Percentiles rank a stretch among this genome's conserved stretches.
Evolutionary conservation across 2,888 invertebrate genomes (phyloP).

Genomic region (Bibio marci): DNA sequence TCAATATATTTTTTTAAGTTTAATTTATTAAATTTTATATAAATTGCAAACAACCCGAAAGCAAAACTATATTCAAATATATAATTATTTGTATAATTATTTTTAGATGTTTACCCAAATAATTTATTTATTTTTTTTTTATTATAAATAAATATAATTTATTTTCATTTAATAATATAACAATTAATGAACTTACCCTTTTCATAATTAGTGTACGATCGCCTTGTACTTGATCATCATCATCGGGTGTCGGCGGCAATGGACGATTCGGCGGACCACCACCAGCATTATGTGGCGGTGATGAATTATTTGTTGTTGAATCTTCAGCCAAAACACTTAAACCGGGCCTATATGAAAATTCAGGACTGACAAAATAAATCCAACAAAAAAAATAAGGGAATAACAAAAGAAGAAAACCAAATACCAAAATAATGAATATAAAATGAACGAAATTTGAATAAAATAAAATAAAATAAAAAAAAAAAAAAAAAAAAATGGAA

Average conservation of each 20-base stretch:
- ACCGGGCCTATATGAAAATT: slow-evolving; percentile 66
- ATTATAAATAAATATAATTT: background rate
- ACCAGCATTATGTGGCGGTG: slow-evolving; percentile 13
- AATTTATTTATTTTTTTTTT: no score
- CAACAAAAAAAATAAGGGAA: slow-evolving; percentile 13
- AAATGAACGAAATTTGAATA: slow-evolving; percentile 6
- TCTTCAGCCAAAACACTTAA: slow-evolving; percentile 44
- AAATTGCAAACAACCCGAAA: background rate
- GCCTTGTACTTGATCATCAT: slow-evolving; percentile 57
- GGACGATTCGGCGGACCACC: slow-evolving; percentile 81
- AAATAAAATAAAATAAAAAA: slow-evolving; percentile 1
- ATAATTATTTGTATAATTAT: no score
- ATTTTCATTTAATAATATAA: slow-evolving; percentile 8
- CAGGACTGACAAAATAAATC: slow-evolving; percentile 43
- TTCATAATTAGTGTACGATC: slow-evolving; percentile 86
- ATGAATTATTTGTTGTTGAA: slow-evolving; percentile 27
- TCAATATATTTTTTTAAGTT: no score
- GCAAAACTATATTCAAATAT: background rate
- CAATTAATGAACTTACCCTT: slow-evolving; percentile 59
- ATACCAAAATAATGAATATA: slow-evolving; percentile 12
- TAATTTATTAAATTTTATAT: no score
- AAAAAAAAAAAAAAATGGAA: slow-evolving; percentile 4
- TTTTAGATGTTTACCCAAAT: slow-evolving; percentile 21
- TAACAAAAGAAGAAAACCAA: slow-evolving; percentile 11
- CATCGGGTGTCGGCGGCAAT: slow-evolving; percentile 87